A percentile compares a stretch with the other conserved stretches of the same genome.
Conservation (phyloP, 2,797 vertebrate genomes). For the Chrysolophus pictus region DNA sequence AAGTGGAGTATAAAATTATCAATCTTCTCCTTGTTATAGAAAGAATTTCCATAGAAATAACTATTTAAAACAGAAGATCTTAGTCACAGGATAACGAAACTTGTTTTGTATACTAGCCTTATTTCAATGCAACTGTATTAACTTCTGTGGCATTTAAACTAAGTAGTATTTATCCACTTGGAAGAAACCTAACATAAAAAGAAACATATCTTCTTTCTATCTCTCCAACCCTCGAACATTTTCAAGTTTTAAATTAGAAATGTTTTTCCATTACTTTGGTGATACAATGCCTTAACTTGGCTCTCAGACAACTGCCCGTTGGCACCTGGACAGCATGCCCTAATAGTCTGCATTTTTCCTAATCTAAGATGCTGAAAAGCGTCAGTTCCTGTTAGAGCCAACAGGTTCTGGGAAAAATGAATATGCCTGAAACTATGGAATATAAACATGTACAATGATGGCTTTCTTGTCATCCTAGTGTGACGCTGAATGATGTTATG, state of each 20-base stretch:
- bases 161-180: not conserved
- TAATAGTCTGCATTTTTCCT: not conserved
- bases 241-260: not conserved
- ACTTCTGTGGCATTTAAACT: not conserved
- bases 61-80: not conserved
- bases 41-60: not conserved
- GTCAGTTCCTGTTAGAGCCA: not conserved
- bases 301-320: not conserved
- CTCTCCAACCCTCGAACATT: not conserved
- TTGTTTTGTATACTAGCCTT: not conserved
- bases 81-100: not conserved
- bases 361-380: not conserved
- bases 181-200: not conserved
- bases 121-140: not conserved
- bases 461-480: not conserved
- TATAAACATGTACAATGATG: rapidly evolving
- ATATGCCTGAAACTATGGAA: not conserved
- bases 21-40: not conserved
- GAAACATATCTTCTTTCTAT: not conserved
- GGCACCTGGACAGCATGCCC: not conserved
- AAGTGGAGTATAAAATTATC: not conserved
- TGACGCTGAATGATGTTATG: not conserved
- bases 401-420: not conserved
- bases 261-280: not conserved
- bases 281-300: not conserved